Percentiles rank a stretch among this genome's conserved stretches.
These are phyloP conservation scores for Drosophila melanogaster DNA, from an alignment of 1,140 invertebrate genomes.

Conservation along the genomic window Release_6_plus_ISO1_MT NT_037436.4:6785501-6786000, in stretches of 20 bases:
- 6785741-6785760: too few relatives aligned
- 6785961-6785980: slow-evolving; percentile 74
- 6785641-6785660: slow-evolving; percentile 10
- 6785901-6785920: slow-evolving; percentile 64
- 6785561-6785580: slow-evolving; percentile 24
- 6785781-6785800: slow-evolving; percentile 18
- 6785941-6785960: slow-evolving; percentile 67
- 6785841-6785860: slow-evolving; percentile 13
- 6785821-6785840: slow-evolving; percentile 21
- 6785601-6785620: slow-evolving; percentile 13
- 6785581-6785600: slow-evolving; percentile 1
- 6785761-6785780: slow-evolving; percentile 6
- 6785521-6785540: slow-evolving; percentile 9
- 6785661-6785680: slow-evolving; percentile 15
- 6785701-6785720: too few relatives aligned
- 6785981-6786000: slow-evolving; percentile 83
- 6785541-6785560: slow-evolving; percentile 49
- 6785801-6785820: slow-evolving; percentile 54
- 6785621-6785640: slow-evolving; percentile 14
- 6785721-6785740: not conserved
- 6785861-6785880: slow-evolving; percentile 75
- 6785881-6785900: slow-evolving; percentile 63
- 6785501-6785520: slow-evolving; percentile 8
- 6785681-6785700: not conserved
- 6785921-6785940: slow-evolving; percentile 73